phyloP scores from a whole-genome alignment of 35 echinoderm and acorn worm species.

The Ophiothrix spiculata region DNA sequence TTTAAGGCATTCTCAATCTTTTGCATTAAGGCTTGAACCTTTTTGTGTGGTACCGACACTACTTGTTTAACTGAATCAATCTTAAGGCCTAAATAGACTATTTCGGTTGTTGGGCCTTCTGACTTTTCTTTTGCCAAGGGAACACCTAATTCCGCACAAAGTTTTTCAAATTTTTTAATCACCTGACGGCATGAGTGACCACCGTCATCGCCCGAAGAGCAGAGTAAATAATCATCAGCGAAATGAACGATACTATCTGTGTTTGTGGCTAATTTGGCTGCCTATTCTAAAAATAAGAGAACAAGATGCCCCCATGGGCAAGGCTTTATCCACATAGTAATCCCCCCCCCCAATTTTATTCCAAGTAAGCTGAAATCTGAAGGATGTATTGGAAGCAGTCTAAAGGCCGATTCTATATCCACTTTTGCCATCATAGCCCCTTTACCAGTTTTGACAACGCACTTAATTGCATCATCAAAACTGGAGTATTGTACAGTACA shows the following conservation, averaged over 20 bases:
- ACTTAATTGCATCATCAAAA: constrained; percentile 14
- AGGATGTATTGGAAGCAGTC: constrained; percentile 28
- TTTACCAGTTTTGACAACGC: not conserved
- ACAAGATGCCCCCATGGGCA: constrained; percentile 24
- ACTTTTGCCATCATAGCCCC: constrained; percentile 34
- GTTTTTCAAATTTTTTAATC: not conserved
- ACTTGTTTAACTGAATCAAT: not conserved
- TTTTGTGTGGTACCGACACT: not conserved
- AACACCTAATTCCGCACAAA: not conserved
- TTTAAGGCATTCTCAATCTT: not conserved
- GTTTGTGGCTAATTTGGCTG: not conserved
- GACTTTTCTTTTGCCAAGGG: not conserved
- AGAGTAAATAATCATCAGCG: constrained; percentile 28
- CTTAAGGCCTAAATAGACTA: not conserved
- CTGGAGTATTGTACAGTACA: constrained; percentile 20
- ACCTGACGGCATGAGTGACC: not conserved
- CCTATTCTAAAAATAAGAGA: constrained; percentile 10
- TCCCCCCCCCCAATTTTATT: not conserved
- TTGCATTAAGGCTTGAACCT: not conserved
- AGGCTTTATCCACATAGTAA: constrained; percentile 15
- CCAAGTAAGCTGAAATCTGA: constrained; percentile 29
- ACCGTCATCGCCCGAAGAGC: not conserved
- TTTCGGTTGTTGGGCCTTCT: not conserved
- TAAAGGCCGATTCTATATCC: constrained; percentile 28
- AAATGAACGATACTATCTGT: constrained; percentile 25